Base-by-base conservation (phyloP, 1,140 invertebrate genomes). In the Calephelis virginiensis region DNA sequence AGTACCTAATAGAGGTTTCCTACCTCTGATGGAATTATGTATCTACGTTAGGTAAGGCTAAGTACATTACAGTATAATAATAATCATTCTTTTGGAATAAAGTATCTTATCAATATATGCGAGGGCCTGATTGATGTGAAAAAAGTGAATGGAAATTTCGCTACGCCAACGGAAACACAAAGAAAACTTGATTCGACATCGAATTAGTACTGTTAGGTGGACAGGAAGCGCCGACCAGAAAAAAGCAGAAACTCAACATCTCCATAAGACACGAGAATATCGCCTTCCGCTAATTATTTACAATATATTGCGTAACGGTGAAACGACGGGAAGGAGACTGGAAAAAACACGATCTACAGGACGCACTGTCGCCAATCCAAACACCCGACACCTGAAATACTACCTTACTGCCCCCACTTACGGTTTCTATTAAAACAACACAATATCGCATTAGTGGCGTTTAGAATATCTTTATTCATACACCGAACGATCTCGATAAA, bases 251-350 rank as follows among this genome's bases (percentile, higher is more conserved):
- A 81, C 67, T 71, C 81, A 80, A 77, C 82, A 82, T 83, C 86
- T 82, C 88, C 89, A 90, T 91, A 91, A 89, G 85, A 90, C 89
- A 91, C 89, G 80, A 78, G 85, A 83, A 88, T 89, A 89, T 86
- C 73, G 83, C 81, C 86, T 89, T 91, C 89, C 89, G 86, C 86
- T 91, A 91, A 91, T 91, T 91, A 91, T 90, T 91, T 88, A 91
- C 87, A 83, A 91, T 86, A 89, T 89, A 90, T 91, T 90, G 85
- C 89, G 85, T 91, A 91, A 91, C 87, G 87, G 87, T 90, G 87
- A 88, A 90, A 90, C 81, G 82, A 83, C 89, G 84, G 89, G 89
- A 91, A 85, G 83, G 85, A 82, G 84, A 75, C 79, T 75, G 80
- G 83, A 86, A 89, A 87, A 89, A 89, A 89, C 84, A 76, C 71